A percentile compares a stretch with the other conserved stretches of the same genome.
These are phyloP conservation scores for Kryphioiulus occultus DNA, from an alignment of 2,888 invertebrate genomes.

Conservation along the genomic window DNA sequence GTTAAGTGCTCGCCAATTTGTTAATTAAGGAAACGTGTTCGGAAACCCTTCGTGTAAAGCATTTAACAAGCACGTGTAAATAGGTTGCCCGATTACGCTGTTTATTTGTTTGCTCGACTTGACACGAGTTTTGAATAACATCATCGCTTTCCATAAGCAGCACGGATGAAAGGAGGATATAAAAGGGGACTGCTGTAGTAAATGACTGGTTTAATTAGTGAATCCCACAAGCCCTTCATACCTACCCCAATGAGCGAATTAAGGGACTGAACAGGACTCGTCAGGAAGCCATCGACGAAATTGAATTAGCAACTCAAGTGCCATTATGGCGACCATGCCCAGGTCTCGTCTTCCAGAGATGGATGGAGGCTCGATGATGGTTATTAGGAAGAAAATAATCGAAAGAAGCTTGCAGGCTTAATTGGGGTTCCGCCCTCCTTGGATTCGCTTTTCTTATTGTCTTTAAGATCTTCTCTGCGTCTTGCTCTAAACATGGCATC, in stretches of 20 bases:
- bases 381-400: background rate
- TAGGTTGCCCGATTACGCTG: background rate
- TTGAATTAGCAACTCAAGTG: conserved; percentile 28
- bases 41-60: background rate
- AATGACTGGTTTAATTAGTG: conserved; percentile 25
- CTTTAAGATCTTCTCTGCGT: background rate
- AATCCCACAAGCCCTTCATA: conserved; percentile 30
- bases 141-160: background rate
- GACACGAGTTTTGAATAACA: background rate
- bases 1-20: conserved; percentile 10
- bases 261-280: background rate
- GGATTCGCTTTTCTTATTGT: background rate
- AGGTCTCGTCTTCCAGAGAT: background rate
- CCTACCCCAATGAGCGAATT: conserved; percentile 25
- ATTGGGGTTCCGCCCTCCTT: background rate
- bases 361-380: background rate
- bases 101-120: conserved; percentile 30
- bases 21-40: conserved; percentile 30
- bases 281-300: background rate
- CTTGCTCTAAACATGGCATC: background rate
- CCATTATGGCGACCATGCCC: background rate
- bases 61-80: conserved; percentile 21
- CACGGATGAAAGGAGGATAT: background rate
- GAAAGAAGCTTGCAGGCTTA: background rate
- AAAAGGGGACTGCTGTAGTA: background rate